phyloP scores from a whole-genome alignment of 2,888 invertebrate genomes.

The Apantesis nais region DNA sequence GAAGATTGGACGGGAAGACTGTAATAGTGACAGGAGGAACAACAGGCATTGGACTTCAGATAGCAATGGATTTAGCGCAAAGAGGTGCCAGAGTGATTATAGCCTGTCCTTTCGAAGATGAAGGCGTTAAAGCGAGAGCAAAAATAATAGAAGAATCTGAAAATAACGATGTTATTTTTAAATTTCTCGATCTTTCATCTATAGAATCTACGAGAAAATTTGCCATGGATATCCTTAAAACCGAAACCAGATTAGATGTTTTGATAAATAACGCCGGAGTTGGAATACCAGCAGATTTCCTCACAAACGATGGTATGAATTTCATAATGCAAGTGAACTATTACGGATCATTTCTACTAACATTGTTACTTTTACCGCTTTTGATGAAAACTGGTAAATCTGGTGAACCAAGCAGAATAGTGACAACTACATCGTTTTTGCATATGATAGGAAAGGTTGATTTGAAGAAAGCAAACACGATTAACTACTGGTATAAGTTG shows the following conservation, averaged over 20 bases:
- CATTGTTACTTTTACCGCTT: constrained; percentile 7
- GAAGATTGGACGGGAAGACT: constrained; percentile 81
- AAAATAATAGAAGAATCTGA: constrained; percentile 1
- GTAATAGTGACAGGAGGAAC: constrained; percentile 92
- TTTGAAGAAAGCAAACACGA: constrained; percentile 85
- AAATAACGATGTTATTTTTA: constrained; percentile 3
- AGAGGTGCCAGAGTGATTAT: constrained; percentile 89
- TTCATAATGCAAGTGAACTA: constrained; percentile 85
- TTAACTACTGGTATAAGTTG: constrained; percentile 77
- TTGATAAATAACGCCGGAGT: constrained; percentile 87
- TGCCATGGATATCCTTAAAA: constrained; percentile 18
- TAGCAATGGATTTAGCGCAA: constrained; percentile 88
- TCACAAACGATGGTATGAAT: constrained; percentile 86
- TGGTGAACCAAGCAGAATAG: constrained; percentile 7
- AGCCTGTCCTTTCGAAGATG: neutral
- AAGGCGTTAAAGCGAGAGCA: neutral
- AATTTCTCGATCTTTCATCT: neutral
- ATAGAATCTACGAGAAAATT: constrained; percentile 3
- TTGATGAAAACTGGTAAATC: neutral
- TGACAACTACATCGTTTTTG: constrained; percentile 73
- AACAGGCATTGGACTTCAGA: constrained; percentile 92
- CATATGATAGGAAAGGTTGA: constrained; percentile 88
- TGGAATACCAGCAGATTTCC: constrained; percentile 60
- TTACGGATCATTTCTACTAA: constrained; percentile 86
- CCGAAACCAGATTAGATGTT: constrained; percentile 11